Percentiles rank a stretch among this genome's conserved stretches.
Conservation (phyloP, 2,113 vertebrate species). For the Tylochromis polylepis region DNA sequence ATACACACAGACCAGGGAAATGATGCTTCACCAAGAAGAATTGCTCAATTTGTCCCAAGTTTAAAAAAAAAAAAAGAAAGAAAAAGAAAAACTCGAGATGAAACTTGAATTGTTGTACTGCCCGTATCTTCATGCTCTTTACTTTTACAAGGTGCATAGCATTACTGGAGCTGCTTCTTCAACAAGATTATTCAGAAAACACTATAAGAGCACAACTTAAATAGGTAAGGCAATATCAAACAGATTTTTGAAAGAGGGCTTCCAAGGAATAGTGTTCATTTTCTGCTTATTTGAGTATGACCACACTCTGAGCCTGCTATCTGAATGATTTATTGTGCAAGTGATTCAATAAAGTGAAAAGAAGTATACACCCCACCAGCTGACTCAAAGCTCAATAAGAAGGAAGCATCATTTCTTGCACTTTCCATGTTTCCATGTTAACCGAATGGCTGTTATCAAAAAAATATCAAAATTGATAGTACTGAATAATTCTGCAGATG, state of each 20-base stretch:
- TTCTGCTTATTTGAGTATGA: conserved; percentile 13
- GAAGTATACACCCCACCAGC: not conserved
- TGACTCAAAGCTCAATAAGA: not conserved
- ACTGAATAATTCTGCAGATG: conserved; percentile 4
- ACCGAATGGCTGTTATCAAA: not conserved
- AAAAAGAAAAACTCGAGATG: not conserved
- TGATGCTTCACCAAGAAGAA: conserved; percentile 39
- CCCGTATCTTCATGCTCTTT: not conserved
- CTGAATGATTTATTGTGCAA: conserved; percentile 32
- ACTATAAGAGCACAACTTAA: not conserved
- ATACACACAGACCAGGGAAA: conserved; percentile 22
- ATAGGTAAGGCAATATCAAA: not conserved
- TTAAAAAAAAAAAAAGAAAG: conserved; percentile 3
- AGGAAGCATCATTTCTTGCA: not conserved
- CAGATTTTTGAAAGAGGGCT: not conserved
- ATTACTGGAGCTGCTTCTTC: not conserved
- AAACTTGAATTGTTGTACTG: not conserved
- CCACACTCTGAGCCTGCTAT: not conserved
- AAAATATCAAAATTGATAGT: not conserved
- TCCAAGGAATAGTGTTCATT: conserved; percentile 2
- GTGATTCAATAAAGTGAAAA: conserved; percentile 20
- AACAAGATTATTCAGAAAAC: conserved; percentile 1
- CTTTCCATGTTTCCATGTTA: not conserved
- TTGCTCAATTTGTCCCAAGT: conserved; percentile 32
- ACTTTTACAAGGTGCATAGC: not conserved